Evolutionary conservation across 2,113 vertebrate species (phyloP), one percentile per base, ranked within the genome.

Genomic region (Lates calcarifer): DNA sequence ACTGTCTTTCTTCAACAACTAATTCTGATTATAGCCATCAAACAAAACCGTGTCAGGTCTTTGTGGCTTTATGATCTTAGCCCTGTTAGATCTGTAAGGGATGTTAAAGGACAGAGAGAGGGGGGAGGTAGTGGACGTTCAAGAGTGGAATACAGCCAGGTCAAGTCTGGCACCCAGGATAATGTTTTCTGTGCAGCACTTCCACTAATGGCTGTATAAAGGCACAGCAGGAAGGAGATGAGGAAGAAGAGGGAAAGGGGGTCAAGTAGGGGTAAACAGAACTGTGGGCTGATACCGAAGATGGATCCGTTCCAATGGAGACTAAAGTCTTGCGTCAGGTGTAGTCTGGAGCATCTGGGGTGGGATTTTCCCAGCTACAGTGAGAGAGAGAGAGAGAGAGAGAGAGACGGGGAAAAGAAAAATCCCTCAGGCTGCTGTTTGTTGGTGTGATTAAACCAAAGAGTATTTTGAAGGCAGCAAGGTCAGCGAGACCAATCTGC

Each of bases 281-380:
- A 22, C 64, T 28, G 45, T 2, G 47, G 55, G 47, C 68, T 49
- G 78, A 65, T 70, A 39, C 33, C 20, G 56, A 49, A 24, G 62
- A 60, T 77, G 87, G 73, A 85, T 28, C 17, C 2, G 70, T 64
- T 85, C 86, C 82, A 89, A 20, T 0, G 13, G 41, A 63, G 69
- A 39, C 83, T 93, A 94, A 79, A 94, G 90, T 79, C 86, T 93
- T 61, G 93, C 84, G 0, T 82, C 84, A 79, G 90, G 90, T 72
- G 82, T 28, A 7, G 82, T 47, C 11, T 82, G 83, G 49, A 89
- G 82, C 43, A 56, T 71, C 81, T 88, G 84, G 3, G 88, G 90
- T 49, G 87, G 82, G 70, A 92, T 89, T 89, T 84, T 90, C 33
- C 92, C 93, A 29, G 78, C 94, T 94, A 74, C 31, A 75, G 55